Base-by-base conservation (phyloP, 1,140 invertebrate genomes). In the Globodera ellingtonae region DNA sequence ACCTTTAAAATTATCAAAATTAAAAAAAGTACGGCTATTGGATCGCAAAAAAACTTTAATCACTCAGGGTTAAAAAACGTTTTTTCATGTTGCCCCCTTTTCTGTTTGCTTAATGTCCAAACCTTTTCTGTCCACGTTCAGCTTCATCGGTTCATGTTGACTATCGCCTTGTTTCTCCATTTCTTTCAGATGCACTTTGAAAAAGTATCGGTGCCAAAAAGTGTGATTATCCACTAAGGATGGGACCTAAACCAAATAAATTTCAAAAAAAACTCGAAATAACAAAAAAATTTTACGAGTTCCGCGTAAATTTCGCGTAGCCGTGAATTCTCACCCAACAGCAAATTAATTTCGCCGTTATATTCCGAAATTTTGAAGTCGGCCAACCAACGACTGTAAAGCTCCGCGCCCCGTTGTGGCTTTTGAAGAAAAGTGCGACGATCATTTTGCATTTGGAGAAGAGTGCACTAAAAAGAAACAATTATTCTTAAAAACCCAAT, bases 161-260 rank as follows among this genome's bases (percentile, higher is more conserved):
- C 35, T 35, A 35, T 35, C 35, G 35, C 65, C 46, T 59, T 83
- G 50, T 21, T 82, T 82, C 21, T 84, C 83, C 50, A 86, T 35
- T 77, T 85, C 84, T 21, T 77, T 62, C 15, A 84, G 8, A 65
- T 86, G 81, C 6, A 86, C 81, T 75, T 88, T 86, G 76, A 86
- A 86, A 67, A 86, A 86, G 71, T 86, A 86, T 3, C 85, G 85
- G 59, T 86, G 83, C 85, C 85, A 86, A 72, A 86, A 86, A 9
- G 85, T 85, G 77, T 80, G 35, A 77, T 86, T 86, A 48, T 87
- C 86, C 5, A 86, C 85, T 46, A 82, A 46, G 7, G 75, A 46
- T 18, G 85, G 85, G n/a, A 86, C 84, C 83, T 84, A 35, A 83
- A 85, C 18, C 18, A 9, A 62, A 21, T 0, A 21, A 81, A 80